These are phyloP conservation scores for Microchirus variegatus DNA, from an alignment of 2,797 vertebrate species.

Conservation along the genomic window DNA sequence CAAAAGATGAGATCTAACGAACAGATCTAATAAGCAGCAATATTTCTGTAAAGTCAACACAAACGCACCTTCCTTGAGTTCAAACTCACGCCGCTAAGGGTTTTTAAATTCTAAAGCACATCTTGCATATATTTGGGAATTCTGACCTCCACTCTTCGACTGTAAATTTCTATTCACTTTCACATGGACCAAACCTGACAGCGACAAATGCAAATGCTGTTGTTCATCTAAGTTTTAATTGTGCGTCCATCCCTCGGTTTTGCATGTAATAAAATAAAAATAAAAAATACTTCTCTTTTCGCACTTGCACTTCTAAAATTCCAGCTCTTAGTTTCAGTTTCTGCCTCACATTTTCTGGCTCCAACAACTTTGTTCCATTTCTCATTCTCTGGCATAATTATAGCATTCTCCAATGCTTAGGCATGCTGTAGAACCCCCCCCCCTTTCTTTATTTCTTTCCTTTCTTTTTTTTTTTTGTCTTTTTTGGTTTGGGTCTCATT, in stretches of 20 bases:
- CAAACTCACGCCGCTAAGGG: no score
- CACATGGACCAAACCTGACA: conserved; percentile 14
- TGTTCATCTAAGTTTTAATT: conserved; percentile 34
- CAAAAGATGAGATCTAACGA: no score
- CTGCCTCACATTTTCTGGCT: conserved; percentile 55
- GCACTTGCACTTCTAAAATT: conserved; percentile 38
- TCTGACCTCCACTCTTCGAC: not conserved
- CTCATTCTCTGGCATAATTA: conserved; percentile 74
- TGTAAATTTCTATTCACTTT: not conserved
- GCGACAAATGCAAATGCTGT: conserved; percentile 29
- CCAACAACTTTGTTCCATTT: conserved; percentile 70
- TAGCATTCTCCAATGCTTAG: conserved; percentile 47
- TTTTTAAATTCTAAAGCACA: not conserved
- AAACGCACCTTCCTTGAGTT: no score
- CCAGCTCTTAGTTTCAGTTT: conserved; percentile 62
- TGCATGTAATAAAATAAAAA: conserved; percentile 33
- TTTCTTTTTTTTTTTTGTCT: conserved; percentile 39
- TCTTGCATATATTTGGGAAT: not conserved
- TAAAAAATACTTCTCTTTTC: conserved; percentile 31
- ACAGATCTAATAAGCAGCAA: no score
- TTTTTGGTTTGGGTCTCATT: conserved; percentile 72
- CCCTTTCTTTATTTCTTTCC: not conserved
- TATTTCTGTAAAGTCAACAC: no score
- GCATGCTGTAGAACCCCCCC: conserved; percentile 45
- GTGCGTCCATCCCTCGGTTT: conserved; percentile 30